phyloP scores from a whole-genome alignment of 2,888 invertebrate genomes.

The Ochropacha duplaris region DNA sequence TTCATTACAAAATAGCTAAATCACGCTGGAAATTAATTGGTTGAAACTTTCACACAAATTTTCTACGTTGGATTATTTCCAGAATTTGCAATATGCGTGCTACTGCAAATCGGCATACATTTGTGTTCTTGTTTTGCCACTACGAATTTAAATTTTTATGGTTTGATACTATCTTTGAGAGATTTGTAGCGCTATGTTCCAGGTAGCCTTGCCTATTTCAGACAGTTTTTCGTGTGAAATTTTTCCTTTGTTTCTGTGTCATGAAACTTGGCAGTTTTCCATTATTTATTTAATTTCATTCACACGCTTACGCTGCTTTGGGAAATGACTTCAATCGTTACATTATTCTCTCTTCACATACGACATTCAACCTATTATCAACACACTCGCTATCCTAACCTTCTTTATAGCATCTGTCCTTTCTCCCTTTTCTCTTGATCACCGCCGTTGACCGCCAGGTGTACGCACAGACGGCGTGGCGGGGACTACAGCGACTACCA shows the following conservation, averaged over 20 bases:
- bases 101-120: not conserved
- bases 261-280: conserved; percentile 26
- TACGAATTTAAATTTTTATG: not conserved
- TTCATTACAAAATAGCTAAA: not conserved
- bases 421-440: conserved; percentile 78
- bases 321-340: not conserved
- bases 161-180: not conserved
- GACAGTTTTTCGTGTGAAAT: not conserved
- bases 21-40: not conserved
- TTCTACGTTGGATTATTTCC: not conserved
- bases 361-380: not conserved
- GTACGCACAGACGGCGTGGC: conserved; percentile 84
- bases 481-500: conserved; percentile 37
- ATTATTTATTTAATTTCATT: conserved; percentile 35
- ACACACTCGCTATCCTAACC: conserved; percentile 16
- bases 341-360: not conserved
- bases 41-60: not conserved
- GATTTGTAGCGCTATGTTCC: not conserved
- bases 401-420: conserved; percentile 52
- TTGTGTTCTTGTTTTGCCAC: not conserved
- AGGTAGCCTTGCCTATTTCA: not conserved
- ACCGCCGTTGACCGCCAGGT: conserved; percentile 80
- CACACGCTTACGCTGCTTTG: conserved; percentile 11
- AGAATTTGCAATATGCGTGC: not conserved
- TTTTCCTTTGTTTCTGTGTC: conserved; percentile 16